Percentiles rank a stretch among this genome's conserved stretches.
Evolutionary conservation across 2,797 vertebrate genomes (phyloP).

Genomic region (Karalla daura): DNA sequence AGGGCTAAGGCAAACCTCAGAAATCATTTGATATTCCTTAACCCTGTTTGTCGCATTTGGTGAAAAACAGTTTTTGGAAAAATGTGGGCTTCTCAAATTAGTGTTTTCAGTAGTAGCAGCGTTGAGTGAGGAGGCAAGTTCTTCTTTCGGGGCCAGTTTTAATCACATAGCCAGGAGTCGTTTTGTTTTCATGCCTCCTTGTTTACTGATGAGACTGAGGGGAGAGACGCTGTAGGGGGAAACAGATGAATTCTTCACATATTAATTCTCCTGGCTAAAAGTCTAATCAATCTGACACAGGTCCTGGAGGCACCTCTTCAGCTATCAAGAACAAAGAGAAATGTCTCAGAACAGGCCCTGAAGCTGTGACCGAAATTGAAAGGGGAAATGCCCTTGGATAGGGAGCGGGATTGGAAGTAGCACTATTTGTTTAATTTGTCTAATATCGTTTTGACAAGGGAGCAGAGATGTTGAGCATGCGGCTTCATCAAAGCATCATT

Average conservation of each 20-base stretch:
- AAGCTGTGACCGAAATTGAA: conserved; percentile 52
- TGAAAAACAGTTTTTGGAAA: conserved; percentile 37
- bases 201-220: conserved; percentile 78
- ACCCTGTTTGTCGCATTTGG: conserved; percentile 12
- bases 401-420: conserved; percentile 31
- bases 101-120: conserved; percentile 62
- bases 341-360: conserved; percentile 51
- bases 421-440: conserved; percentile 63
- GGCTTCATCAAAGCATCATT: conserved; percentile 51
- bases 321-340: conserved; percentile 64
- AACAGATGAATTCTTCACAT: conserved; percentile 73
- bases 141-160: conserved; percentile 72
- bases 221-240: conserved; percentile 60
- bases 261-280: conserved; percentile 79
- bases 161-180: conserved; percentile 74
- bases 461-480: conserved; percentile 40
- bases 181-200: conserved; percentile 71
- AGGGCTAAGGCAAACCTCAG: conserved; percentile 1
- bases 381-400: conserved; percentile 67
- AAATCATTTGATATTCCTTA: background rate
- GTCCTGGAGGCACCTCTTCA: conserved; percentile 64
- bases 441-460: conserved; percentile 62
- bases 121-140: conserved; percentile 64
- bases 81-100: conserved; percentile 41
- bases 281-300: conserved; percentile 80